These are phyloP conservation scores for Mamestra configurata DNA, from an alignment of 1,140 invertebrate genomes.

Conservation along the genomic window DNA sequence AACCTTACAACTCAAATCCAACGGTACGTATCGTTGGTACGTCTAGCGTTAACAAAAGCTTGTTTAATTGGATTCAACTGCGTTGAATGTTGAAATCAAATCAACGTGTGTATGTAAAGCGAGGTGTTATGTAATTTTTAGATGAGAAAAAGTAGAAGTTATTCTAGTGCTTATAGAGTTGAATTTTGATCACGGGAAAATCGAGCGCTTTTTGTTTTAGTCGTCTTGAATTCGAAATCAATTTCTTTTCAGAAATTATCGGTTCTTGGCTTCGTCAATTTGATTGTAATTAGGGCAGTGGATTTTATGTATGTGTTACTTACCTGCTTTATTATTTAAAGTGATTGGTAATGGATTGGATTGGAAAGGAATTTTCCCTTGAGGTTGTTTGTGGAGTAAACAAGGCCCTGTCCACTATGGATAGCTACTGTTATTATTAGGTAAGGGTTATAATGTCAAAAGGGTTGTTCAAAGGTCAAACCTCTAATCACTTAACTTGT, in stretches of 20 bases:
- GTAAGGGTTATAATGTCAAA: no score
- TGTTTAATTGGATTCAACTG: conserved; percentile 59
- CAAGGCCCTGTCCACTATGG: no score
- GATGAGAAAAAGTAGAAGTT: conserved; percentile 10
- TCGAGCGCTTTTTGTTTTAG: neutral
- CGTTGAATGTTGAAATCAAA: conserved; percentile 59
- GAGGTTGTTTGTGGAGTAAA: no score
- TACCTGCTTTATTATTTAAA: neutral
- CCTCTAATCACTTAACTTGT: no score
- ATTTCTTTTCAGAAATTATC: conserved; percentile 19
- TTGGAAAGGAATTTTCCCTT: no score
- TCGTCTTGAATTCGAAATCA: conserved; percentile 12
- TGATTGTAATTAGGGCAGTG: neutral
- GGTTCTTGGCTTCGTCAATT: neutral
- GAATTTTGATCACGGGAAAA: neutral
- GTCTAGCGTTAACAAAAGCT: conserved; percentile 59
- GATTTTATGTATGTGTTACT: neutral
- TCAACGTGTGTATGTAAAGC: conserved; percentile 47
- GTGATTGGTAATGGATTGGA: neutral
- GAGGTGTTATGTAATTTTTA: conserved; percentile 10
- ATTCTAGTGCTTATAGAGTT: conserved; percentile 1
- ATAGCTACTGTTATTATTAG: no score
- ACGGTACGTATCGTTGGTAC: conserved; percentile 26
- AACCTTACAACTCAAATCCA: conserved; percentile 47
- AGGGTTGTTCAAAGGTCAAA: no score